Evolutionary conservation across 2,888 invertebrate genomes (phyloP).

Genomic region (Atherix ibis): DNA sequence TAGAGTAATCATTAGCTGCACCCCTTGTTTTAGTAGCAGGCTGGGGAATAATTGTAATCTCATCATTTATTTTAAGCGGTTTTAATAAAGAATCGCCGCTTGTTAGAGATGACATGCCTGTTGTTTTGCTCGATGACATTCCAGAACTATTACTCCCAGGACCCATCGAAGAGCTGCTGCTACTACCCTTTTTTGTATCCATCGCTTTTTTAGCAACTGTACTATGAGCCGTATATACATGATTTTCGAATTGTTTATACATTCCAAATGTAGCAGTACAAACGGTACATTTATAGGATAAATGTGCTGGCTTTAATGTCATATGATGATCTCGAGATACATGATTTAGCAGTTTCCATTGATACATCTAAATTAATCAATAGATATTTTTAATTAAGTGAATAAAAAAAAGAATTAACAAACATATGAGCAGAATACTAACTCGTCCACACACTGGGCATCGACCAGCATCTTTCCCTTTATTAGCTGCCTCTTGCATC

Average conservation of each 20-base stretch:
- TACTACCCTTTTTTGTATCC: constrained; percentile 45
- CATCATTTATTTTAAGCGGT: constrained; percentile 74
- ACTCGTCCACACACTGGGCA: constrained; percentile 93
- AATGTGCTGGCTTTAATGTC: constrained; percentile 80
- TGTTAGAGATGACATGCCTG: constrained; percentile 12
- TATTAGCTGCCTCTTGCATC: constrained; percentile 91
- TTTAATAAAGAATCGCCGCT: constrained; percentile 49
- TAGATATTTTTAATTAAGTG: constrained; percentile 2
- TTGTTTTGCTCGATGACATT: constrained; percentile 22
- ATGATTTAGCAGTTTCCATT: constrained; percentile 84
- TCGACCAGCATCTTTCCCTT: constrained; percentile 83
- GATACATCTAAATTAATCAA: constrained; percentile 54
- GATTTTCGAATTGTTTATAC: constrained; percentile 90
- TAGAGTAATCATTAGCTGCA: constrained; percentile 27
- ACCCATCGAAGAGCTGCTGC: constrained; percentile 11
- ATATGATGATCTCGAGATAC: constrained; percentile 84
- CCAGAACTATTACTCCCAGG: constrained; percentile 16
- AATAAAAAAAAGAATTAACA: constrained; percentile 20
- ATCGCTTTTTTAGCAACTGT: constrained; percentile 76
- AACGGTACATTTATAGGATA: constrained; percentile 89
- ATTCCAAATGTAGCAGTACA: constrained; percentile 89
- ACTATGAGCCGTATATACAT: constrained; percentile 85
- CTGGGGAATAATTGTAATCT: constrained; percentile 79
- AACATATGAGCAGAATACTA: constrained; percentile 21
- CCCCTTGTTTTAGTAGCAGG: constrained; percentile 40